Percentiles rank a stretch among this genome's conserved stretches.
Conservation (phyloP, 2,797 vertebrate genomes). For the Artibeus lituratus region DNA sequence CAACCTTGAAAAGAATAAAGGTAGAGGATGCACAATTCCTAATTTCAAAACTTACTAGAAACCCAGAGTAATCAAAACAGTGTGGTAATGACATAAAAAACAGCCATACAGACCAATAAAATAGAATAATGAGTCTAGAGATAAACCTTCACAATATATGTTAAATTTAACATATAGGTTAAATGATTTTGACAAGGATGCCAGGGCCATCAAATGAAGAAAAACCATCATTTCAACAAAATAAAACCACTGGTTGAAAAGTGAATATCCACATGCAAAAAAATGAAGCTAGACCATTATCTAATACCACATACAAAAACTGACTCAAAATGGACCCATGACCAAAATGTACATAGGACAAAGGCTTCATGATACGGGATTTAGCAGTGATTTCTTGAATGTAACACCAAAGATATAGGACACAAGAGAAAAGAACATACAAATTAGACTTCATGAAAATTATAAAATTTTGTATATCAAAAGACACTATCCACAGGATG, state of each 20-base stretch:
- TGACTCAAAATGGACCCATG: neutral
- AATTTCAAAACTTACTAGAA: slow-evolving; percentile 10
- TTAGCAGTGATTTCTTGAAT: neutral
- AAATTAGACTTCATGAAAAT: neutral
- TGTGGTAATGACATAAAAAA: neutral
- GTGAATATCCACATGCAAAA: neutral
- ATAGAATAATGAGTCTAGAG: neutral
- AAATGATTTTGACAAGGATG: neutral
- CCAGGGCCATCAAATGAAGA: neutral
- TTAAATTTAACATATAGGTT: too few species aligned
- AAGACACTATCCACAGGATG: neutral
- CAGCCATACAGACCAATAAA: neutral
- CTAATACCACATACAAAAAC: neutral
- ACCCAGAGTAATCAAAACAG: neutral
- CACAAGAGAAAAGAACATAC: neutral
- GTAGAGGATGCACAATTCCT: neutral
- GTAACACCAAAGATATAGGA: neutral
- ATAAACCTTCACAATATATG: neutral
- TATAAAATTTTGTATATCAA: neutral
- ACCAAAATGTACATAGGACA: neutral
- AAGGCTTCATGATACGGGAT: neutral
- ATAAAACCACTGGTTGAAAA: too few species aligned
- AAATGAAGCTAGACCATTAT: neutral
- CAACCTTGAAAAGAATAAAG: neutral
- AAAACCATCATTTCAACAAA: neutral